These are phyloP conservation scores for Epinephelus cyanopodus DNA, from an alignment of 2,113 vertebrate species.

Conservation along the genomic window DNA sequence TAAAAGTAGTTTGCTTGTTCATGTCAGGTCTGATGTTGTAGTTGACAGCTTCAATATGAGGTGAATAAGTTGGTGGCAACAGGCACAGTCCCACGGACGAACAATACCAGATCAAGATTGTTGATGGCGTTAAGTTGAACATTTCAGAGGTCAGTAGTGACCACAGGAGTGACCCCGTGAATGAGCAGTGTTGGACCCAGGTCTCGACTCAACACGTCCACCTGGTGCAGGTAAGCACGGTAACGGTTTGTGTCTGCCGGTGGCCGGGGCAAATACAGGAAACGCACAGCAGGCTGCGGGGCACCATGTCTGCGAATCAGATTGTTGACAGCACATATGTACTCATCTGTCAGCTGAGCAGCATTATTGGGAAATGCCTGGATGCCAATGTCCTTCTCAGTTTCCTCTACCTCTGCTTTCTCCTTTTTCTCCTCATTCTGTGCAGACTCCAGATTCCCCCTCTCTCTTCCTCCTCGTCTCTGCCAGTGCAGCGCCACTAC, in stretches of 20 bases:
- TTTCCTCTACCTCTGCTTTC: slow-evolving; percentile 24
- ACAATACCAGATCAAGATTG: not conserved
- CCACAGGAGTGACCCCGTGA: slow-evolving; percentile 89
- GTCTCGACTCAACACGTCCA: slow-evolving; percentile 87
- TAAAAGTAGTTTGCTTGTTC: not conserved
- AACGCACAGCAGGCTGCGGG: slow-evolving; percentile 83
- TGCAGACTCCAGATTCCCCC: slow-evolving; percentile 31
- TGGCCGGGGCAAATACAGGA: slow-evolving; percentile 89
- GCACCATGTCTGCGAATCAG: slow-evolving; percentile 61
- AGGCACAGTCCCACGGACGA: not conserved
- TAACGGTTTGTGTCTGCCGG: slow-evolving; percentile 82
- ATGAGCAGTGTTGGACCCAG: slow-evolving; percentile 90
- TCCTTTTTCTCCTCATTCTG: slow-evolving; percentile 46
- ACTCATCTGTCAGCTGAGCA: slow-evolving; percentile 83
- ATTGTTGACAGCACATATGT: slow-evolving; percentile 73
- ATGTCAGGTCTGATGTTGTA: not conserved
- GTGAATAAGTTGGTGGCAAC: not conserved
- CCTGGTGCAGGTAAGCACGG: slow-evolving; percentile 85
- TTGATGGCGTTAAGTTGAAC: not conserved
- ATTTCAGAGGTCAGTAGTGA: slow-evolving; percentile 87
- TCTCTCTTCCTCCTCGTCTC: slow-evolving; percentile 38
- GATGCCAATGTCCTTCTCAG: slow-evolving; percentile 27
- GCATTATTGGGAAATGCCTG: slow-evolving; percentile 67
- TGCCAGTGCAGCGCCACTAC: slow-evolving; percentile 89
- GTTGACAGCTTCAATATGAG: not conserved